These are phyloP conservation scores for Cyanistes caeruleus DNA, from an alignment of 2,113 vertebrate genomes.

Conservation along the genomic window DNA sequence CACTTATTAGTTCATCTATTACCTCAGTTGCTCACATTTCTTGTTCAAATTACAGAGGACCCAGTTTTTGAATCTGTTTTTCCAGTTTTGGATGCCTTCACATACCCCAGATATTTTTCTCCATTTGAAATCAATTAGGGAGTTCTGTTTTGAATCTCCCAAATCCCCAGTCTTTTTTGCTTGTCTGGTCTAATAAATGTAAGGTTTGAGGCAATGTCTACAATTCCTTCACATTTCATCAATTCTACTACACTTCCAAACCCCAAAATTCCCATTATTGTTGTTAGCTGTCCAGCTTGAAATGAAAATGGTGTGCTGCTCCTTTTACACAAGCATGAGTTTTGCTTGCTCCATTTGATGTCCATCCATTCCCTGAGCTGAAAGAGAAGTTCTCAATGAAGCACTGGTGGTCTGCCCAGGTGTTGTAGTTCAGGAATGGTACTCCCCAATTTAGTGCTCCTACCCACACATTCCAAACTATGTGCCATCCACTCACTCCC, in stretches of 20 bases:
- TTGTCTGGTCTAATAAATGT: constrained; percentile 55
- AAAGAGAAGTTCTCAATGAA: background rate
- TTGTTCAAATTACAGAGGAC: background rate
- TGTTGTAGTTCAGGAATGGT: background rate
- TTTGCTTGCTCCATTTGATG: background rate
- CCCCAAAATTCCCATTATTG: background rate
- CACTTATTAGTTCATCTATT: background rate
- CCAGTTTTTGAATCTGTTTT: background rate
- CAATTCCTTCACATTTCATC: constrained; percentile 15
- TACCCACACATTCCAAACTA: background rate
- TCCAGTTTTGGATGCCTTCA: background rate
- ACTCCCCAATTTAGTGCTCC: background rate
- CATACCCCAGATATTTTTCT: background rate
- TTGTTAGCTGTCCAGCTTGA: constrained; percentile 4
- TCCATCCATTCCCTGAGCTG: background rate
- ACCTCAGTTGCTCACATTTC: background rate
- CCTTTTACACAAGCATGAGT: background rate
- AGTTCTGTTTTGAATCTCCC: background rate
- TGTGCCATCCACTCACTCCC: rapidly evolving
- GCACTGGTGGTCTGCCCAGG: background rate
- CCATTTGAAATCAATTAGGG: constrained; percentile 53
- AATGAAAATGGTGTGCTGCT: background rate
- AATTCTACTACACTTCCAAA: background rate
- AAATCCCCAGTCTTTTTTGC: constrained; percentile 17
- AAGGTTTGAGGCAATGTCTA: background rate